These are phyloP conservation scores for Buphagus erythrorhynchus DNA, from an alignment of 2,797 vertebrate genomes.

Conservation along the genomic window DNA sequence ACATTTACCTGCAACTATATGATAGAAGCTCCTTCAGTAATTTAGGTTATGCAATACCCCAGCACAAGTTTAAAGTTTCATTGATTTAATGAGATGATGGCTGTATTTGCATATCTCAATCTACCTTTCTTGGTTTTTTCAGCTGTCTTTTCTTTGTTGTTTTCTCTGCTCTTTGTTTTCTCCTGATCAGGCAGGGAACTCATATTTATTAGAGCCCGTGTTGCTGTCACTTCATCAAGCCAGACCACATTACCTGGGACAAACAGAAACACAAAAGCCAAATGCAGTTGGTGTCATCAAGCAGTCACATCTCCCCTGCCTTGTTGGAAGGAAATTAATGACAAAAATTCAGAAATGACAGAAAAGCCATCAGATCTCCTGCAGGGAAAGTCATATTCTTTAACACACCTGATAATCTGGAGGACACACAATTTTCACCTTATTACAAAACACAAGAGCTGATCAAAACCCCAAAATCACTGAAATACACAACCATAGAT, in stretches of 20 bases:
- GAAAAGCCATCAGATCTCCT: background rate
- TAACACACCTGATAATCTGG: background rate
- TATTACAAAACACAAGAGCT: background rate
- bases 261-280: conserved; percentile 34
- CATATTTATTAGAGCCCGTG: conserved; percentile 91
- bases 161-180: conserved; percentile 75
- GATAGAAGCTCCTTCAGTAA: conserved; percentile 71
- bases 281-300: background rate
- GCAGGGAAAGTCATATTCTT: background rate
- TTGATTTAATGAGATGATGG: background rate
- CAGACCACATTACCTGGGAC: conserved; percentile 94
- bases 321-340: background rate
- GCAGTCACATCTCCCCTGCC: background rate
- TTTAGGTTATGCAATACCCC: conserved; percentile 39
- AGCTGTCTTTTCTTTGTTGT: conserved; percentile 68
- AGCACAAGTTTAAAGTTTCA: conserved; percentile 40
- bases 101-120: background rate
- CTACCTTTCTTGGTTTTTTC: conserved; percentile 80
- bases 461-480: background rate
- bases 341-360: background rate
- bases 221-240: conserved; percentile 93
- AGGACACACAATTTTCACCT: background rate
- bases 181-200: conserved; percentile 87
- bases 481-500: background rate
- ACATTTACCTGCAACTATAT: conserved; percentile 70